phyloP scores from a whole-genome alignment of 2,888 invertebrate genomes.

The Bimastos eiseni region DNA sequence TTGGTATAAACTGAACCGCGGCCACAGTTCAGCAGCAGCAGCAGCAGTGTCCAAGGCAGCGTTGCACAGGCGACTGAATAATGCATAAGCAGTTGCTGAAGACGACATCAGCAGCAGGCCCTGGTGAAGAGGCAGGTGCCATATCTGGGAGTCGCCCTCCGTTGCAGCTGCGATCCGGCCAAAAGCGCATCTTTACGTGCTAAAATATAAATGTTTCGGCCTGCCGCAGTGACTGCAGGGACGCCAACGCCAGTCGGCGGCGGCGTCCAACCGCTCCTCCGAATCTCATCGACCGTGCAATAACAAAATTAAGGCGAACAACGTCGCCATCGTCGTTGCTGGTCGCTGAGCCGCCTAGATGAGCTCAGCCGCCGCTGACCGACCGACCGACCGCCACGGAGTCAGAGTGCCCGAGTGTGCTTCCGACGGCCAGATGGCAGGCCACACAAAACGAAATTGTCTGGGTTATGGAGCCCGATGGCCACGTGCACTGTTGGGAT shows the following conservation, averaged over 20 bases:
- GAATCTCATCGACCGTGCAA: background rate
- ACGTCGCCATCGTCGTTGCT: too few relatives aligned
- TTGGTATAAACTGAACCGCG: background rate
- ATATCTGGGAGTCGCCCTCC: background rate
- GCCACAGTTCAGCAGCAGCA: background rate
- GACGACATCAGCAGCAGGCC: background rate
- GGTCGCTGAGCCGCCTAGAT: background rate
- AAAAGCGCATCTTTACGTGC: constrained; percentile 1
- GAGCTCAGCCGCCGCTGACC: background rate
- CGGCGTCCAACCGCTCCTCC: background rate
- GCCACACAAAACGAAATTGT: background rate
- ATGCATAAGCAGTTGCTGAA: background rate
- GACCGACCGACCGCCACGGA: background rate
- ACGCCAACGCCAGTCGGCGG: background rate
- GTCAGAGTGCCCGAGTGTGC: too few relatives aligned
- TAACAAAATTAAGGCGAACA: constrained; percentile 13
- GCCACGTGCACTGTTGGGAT: background rate
- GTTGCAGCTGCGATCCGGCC: background rate
- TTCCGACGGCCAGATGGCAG: background rate
- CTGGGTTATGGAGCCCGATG: background rate
- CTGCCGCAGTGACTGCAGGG: background rate
- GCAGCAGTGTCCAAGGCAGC: background rate
- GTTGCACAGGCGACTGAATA: background rate
- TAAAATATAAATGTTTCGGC: constrained; percentile 7
- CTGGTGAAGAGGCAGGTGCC: background rate